Base-by-base conservation (phyloP, 2,797 vertebrate species). In the Takifugu rubripes region DNA sequence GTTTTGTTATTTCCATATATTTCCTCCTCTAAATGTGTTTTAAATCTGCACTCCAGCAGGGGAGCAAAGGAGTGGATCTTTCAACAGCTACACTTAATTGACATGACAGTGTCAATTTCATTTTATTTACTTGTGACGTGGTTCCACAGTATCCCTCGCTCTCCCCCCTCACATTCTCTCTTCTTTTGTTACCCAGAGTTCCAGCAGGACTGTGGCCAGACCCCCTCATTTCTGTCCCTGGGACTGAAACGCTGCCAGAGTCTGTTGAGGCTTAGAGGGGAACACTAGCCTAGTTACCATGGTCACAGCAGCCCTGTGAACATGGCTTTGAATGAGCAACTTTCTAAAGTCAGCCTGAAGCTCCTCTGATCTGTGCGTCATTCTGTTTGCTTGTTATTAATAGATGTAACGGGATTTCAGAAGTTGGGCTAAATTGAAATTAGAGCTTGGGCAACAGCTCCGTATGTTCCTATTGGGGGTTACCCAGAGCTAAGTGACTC, bases 251-350 rank as follows among this genome's bases (percentile, higher is more conserved):
- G 47, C 59, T 69, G 64, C 68, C 58, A 71, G 63, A 68, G 65
- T 56, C 63, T 21, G 16, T 52, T 61, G 17, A 54, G 53, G 59
- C 67, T 77, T 45, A 29, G n/a, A 31, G 60, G 65, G 64, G 56
- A 15, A 51, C 10, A 3, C 54, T 60, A 51, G 54, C 60, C 63
- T 21, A 8, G 78, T 83, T 79, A 65, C 83, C 75, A 82, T 84
- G 71, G 80, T 66, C 73, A 81, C 61, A 3, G 63, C 52, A 68
- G 63, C 57, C 64, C 24, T 71, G 71, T 60, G 60, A 68, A 68
- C 64, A 40, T 10, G 0, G 45, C 24, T n/a, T 24, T 29, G 56
- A 60, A 52, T 33, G 48, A 53, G 62, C 68, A 72, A 79, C 69
- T 72, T 70, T 72, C 54, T 51, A 31, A 56, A 48, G 74, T 78